Base-by-base conservation (phyloP, 2,797 vertebrate genomes). In the Natrix natrix region DNA sequence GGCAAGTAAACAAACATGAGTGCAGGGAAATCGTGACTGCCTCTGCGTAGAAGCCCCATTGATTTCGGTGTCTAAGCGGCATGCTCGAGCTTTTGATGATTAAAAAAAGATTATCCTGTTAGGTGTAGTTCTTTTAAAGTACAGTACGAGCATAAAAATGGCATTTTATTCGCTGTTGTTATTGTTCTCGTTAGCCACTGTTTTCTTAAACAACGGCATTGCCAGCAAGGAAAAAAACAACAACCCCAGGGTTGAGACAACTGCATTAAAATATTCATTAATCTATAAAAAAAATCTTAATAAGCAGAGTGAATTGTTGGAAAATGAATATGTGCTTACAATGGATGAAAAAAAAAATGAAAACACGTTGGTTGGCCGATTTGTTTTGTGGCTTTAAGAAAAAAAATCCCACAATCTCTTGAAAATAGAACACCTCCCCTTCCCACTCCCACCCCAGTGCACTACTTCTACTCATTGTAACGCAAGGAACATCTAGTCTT, bases 401-500 rank as follows among this genome's bases (percentile, higher is more conserved):
- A 95, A 96, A 96, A 13, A 4, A 5, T 0, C 56, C 1, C 60
- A 96, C 94, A 91, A 95, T 95, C 95, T 95, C 93, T 91, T 94
- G 94, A 95, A 94, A 93, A 95, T 93, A 32, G n/a, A 6, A 95
- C 96, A 94, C 95, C 96, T 12, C 22, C 60, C 2, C 94, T 94
- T 14, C 61, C 8, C 12, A 17, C 5, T 10, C 20, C 26, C 1
- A 52, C 20, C 52, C 2, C 14, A 6, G 1, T 94, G 93, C 96
- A 92, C 95, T 96, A 52, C 57, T 94, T 91, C 95, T 95, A 95
- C 90, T 94, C 94, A 93, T 94, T 96, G 94, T 94, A 95, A 95
- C 93, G 92, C 94, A 96, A 95, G 94, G 95, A 96, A 96, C 96
- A 96, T 91, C 96, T 96, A 95, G 96, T 97, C 94, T 95, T 96